Percentiles rank a stretch among this genome's conserved stretches.
Evolutionary conservation across 2,888 invertebrate species (phyloP).

Genomic region (Tetropium fuscum): DNA sequence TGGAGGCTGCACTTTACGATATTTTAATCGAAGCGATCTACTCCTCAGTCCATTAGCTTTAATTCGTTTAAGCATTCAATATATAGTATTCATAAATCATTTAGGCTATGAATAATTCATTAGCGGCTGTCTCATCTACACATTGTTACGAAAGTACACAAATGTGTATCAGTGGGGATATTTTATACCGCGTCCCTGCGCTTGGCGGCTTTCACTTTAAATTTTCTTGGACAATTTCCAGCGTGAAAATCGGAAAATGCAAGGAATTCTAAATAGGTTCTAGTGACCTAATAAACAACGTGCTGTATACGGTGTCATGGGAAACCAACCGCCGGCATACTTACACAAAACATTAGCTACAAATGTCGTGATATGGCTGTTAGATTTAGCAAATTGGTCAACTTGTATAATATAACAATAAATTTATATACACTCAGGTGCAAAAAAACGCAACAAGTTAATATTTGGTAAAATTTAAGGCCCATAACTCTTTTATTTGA

Average conservation of each 20-base stretch:
- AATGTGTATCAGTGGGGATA: constrained; percentile 8
- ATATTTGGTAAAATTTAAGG: no score
- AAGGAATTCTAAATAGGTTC: not conserved
- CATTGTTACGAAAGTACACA: constrained; percentile 7
- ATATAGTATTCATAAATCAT: constrained; percentile 24
- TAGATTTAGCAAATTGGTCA: no score
- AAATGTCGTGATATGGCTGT: no score
- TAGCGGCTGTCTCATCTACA: constrained; percentile 15
- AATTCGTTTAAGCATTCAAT: constrained; percentile 20
- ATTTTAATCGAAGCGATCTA: not conserved
- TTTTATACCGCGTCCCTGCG: constrained; percentile 1
- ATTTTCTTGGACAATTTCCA: constrained; percentile 15
- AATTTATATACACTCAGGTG: no score
- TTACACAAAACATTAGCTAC: not conserved
- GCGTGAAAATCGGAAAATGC: no score
- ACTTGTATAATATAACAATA: no score
- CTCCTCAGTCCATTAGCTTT: constrained; percentile 11
- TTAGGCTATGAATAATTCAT: constrained; percentile 17
- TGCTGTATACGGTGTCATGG: not conserved
- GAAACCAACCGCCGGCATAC: not conserved
- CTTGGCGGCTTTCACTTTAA: not conserved
- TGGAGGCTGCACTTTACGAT: not conserved
- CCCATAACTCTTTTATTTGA: no score
- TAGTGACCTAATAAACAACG: not conserved
- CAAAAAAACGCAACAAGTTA: no score